Evolutionary conservation across 2,797 vertebrate genomes (phyloP), one percentile per base, ranked within the genome.

Genomic region (Tadarida brasiliensis): DNA sequence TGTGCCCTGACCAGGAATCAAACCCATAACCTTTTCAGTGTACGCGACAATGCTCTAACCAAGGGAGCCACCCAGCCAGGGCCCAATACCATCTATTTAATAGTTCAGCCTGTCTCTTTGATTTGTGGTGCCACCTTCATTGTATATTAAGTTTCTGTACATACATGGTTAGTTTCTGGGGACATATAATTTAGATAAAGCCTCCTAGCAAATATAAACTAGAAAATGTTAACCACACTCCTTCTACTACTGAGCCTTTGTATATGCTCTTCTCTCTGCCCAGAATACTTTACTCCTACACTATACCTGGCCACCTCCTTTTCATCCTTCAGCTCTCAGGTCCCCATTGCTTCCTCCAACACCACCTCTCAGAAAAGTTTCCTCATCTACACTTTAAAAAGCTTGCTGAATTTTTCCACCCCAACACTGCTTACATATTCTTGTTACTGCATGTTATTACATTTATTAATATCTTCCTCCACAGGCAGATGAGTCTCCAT

Each of bases 121-220:
- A 65, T 47, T 22, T 47, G 15, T 67, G 49, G 57, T 59, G 14
- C 39, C 49, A 47, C 15, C 39, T 88, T 51, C n/a, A 57, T 24
- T 44, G 6, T 39, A n/a, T 49, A 35, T 54, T 78, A 82, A 56
- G 56, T 87, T 76, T 35, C 51, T 26, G 26, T 16, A 44, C 10
- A n/a, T 14, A 70, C 15, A 16, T 39, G 59, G 11, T n/a, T 59
- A 49, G 4, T 56, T 61, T 78, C 74, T 63, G 22, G 20, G 49
- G 73, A 61, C 82, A 93, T 65, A 4, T 35, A 86, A 39, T 61
- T 61, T 87, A 57, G 26, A 73, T 76, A 51, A 94, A 83, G 82
- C 16, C 80, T 6, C 8, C 26, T 83, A 63, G 35, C 63, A 51
- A 61, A 17, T 44, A 22, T 56, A 54, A 89, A 56, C 44, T 80